Evolutionary conservation across 2,113 vertebrate genomes (phyloP), one percentile per base, ranked within the genome.

Genomic region (Mustela lutreola): DNA sequence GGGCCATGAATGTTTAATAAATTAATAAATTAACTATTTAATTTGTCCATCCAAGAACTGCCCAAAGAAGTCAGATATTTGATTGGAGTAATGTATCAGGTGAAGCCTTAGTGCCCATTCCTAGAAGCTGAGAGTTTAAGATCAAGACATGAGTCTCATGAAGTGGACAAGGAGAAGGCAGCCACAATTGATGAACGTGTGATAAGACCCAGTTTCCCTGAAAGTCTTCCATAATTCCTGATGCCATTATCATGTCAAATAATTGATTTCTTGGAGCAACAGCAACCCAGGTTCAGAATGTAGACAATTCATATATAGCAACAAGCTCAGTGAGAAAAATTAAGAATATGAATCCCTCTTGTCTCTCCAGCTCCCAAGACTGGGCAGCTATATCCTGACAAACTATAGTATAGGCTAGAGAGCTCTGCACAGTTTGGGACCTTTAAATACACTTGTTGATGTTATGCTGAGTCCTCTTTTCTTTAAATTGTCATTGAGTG

Each of bases 401-500:
- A 26, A 39, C 12, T 58, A 6, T 42, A 78, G n/a, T 58, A 56
- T 7, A 39, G n/a, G 50, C 5, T 79, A 75, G 39, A 95, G 73
- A 33, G 60, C 36, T 63, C 45, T 81, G 63, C n/a, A 86, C 24
- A 45, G 31, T 86, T 80, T 86, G 79, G 53, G 33, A 24, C 53
- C n/a, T 36, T 80, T 39, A n/a, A 60, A 76, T 24, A 60, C 81
- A 22, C 58, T 90, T 75, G 12, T 95, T 75, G 16, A 93, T 86
- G 24, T 65, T 39, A 60, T 78, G n/a, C 12, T 39, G 48, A 85
- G 24, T 65, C 36, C 33, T 91, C 56, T 81, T 97, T 95, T 75
- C 53, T 90, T 95, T 86, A 76, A 75, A 86, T 95, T n/a, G 73
- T 18, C 80, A 26, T 50, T 81, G 31, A 95, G 21, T 87, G 85